Evolutionary conservation across 64 coral and sea anemone genomes (phyloP).

Genomic region (Exaiptasia diaphana): DNA sequence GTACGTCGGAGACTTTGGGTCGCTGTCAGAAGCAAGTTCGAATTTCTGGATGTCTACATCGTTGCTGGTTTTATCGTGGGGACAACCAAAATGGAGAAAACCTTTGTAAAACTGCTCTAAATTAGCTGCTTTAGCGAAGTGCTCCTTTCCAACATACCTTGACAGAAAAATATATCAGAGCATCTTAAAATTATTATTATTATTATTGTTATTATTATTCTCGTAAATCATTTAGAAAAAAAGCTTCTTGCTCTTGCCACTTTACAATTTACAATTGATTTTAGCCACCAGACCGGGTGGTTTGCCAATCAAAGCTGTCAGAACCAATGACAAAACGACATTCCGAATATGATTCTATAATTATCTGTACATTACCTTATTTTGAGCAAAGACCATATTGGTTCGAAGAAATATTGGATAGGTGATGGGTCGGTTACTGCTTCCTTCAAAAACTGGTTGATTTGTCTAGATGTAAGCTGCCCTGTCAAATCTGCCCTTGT

Average conservation of each 20-base stretch:
- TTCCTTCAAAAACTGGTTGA: constrained; percentile 52
- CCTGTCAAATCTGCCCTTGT: constrained; percentile 2
- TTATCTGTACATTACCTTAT: constrained; percentile 10
- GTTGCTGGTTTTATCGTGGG: neutral
- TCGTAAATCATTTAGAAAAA: no score
- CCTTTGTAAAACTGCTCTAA: constrained; percentile 44
- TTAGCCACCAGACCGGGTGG: no score
- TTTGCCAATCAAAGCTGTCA: no score
- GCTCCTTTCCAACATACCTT: no score
- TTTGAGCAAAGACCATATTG: constrained; percentile 47
- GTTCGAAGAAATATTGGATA: neutral
- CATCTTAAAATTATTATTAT: no score
- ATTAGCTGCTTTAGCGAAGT: constrained; percentile 17
- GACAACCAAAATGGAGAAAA: constrained; percentile 15
- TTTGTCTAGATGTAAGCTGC: neutral
- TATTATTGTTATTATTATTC: no score
- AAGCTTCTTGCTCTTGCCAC: no score
- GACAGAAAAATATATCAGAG: no score
- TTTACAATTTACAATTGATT: no score
- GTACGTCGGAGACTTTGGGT: neutral
- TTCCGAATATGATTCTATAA: no score
- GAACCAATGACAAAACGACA: no score
- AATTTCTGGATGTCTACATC: neutral
- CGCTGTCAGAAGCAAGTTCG: neutral
- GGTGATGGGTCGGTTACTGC: neutral